Evolutionary conservation across 1,140 invertebrate genomes (phyloP).

Genomic region (Varroa destructor): DNA sequence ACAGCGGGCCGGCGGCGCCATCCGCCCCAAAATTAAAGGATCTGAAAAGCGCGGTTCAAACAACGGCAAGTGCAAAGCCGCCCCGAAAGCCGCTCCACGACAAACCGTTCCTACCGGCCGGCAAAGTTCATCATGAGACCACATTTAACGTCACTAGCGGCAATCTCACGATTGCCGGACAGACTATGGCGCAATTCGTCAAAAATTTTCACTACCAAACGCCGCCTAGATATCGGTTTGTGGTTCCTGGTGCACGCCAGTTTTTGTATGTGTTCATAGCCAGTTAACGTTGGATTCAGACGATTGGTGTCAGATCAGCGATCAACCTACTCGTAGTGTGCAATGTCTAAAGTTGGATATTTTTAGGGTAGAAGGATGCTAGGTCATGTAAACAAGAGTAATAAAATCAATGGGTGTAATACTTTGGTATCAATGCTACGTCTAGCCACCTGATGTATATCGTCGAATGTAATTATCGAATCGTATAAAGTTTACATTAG

Average conservation of each 20-base stretch:
- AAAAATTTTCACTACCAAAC: constrained; percentile 24
- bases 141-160: neutral
- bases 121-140: neutral
- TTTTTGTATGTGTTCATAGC: no score
- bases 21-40: neutral
- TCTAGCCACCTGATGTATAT: no score
- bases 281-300: neutral
- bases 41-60: neutral
- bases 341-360: no score
- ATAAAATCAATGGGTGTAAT: no score
- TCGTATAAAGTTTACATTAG: no score
- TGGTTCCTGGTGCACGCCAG: neutral
- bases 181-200: constrained; percentile 21
- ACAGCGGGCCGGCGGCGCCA: neutral
- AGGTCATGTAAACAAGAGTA: no score
- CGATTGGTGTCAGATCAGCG: neutral
- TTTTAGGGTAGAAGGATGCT: no score
- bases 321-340: no score
- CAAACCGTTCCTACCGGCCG: constrained; percentile 22
- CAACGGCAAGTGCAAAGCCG: neutral
- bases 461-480: no score
- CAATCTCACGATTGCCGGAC: constrained; percentile 6
- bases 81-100: neutral
- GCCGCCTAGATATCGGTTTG: constrained; percentile 11
- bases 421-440: no score